Base-by-base conservation (phyloP, 2,888 invertebrate genomes). In the Drosophila robusta region DNA sequence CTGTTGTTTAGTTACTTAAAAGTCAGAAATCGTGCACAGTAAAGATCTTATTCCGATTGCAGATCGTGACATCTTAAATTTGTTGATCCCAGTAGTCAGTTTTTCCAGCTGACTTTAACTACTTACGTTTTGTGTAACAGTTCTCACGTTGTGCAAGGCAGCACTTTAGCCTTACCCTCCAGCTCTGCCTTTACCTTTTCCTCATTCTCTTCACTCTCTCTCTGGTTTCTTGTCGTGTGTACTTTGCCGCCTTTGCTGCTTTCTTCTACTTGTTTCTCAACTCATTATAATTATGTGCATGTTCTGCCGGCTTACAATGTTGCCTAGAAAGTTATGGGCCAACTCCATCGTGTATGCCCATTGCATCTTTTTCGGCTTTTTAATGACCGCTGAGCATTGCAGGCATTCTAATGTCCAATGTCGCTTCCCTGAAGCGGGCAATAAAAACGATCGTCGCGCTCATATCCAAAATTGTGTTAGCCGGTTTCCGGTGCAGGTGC, bases 401-500 rank as follows among this genome's bases (percentile, higher is more conserved):
- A 49, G 52, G 70, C 71, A 70, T 71, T 63, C 34, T 49, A 70
- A 70, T 68, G 41, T 22, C n/a, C 41, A 70, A 71, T 69, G 41
- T 42, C 7, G 46, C 36, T 49, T 26, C 56, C 50, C 50, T 22
- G 24, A 47, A 26, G 14, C 12, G 18, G 8, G 42, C 52, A 24
- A 52, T 46, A 55, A 54, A 61, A 55, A 49, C 49, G 26, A n/a
- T 55, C 11, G 14, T 22, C 32, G 32, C 39, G 24, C 12, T n/a
- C 34, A 34, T 62, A 34, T 11, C 42, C 62, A 63, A 63, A 63
- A 44, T 32, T 52, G 41, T 42, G 32, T 32, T 34, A 34, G 7
- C 24, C 12, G 4, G 44, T 34, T 71, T 71, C 71, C 71, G 61
- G 75, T 69, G 47, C 70, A 71, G 71, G 75, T 71, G 71, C 26